Conservation (phyloP, 2,888 invertebrate genomes). For the Micropterix aruncella region DNA sequence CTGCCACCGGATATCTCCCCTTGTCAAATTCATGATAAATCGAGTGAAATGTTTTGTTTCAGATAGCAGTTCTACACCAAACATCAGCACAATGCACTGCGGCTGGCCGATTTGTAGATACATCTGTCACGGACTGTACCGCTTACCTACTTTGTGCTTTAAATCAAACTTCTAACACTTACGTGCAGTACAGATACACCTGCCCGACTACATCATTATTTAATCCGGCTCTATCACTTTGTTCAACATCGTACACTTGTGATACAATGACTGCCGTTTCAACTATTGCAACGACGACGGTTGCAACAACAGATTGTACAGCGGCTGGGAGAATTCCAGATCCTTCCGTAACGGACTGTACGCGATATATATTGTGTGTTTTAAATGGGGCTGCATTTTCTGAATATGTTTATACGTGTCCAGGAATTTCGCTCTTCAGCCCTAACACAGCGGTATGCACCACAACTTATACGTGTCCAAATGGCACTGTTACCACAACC, state of each 20-base stretch:
- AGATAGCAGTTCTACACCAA: neutral
- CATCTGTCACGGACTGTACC: conserved; percentile 22
- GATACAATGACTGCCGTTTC: neutral
- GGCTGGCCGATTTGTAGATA: conserved; percentile 15
- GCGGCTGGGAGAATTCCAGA: conserved; percentile 27
- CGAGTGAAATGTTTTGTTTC: neutral
- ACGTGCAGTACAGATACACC: conserved; percentile 17
- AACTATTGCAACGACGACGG: neutral
- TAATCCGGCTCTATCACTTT: conserved; percentile 24
- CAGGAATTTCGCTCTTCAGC: conserved; percentile 26
- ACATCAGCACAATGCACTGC: neutral
- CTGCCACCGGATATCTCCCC: too few relatives aligned
- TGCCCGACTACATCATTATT: conserved; percentile 24
- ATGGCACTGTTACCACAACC: conserved; percentile 4
- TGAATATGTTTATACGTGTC: conserved; percentile 27
- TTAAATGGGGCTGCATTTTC: conserved; percentile 17
- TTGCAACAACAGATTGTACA: conserved; percentile 16
- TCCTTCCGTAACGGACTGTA: conserved; percentile 24
- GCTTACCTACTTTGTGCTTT: conserved; percentile 24
- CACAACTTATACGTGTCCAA: conserved; percentile 23
- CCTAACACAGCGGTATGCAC: conserved; percentile 24
- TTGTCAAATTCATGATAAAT: too few relatives aligned
- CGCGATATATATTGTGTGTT: conserved; percentile 27
- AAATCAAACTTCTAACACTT: conserved; percentile 16
- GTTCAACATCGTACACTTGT: conserved; percentile 18